Evolutionary conservation across 2,113 vertebrate species (phyloP).

Genomic region (Hemicordylus capensis): DNA sequence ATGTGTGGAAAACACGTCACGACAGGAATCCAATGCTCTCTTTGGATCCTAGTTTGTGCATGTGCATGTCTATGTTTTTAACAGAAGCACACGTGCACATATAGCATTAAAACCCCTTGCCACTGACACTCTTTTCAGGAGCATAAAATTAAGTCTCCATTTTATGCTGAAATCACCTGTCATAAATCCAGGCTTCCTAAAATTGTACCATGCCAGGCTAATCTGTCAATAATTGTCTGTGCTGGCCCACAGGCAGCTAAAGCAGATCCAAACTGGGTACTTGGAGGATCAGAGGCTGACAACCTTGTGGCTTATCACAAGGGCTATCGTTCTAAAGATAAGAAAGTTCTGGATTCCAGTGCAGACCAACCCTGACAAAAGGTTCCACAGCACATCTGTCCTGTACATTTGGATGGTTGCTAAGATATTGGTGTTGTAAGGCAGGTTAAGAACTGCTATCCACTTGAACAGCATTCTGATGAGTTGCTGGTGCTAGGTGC

Average conservation of each 20-base stretch:
- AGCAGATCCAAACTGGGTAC: not conserved
- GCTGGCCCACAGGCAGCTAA: conserved; percentile 9
- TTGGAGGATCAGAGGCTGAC: not conserved
- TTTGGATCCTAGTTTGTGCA: conserved; percentile 19
- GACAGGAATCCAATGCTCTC: not conserved
- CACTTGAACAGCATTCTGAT: not conserved
- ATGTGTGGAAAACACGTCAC: not conserved
- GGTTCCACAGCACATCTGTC: not conserved
- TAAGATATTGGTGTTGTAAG: conserved; percentile 6
- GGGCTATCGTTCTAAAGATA: not conserved
- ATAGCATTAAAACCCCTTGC: conserved; percentile 38
- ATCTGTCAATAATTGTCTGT: conserved; percentile 66
- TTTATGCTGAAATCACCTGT: conserved; percentile 15
- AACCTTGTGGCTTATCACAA: not conserved
- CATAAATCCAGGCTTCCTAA: conserved; percentile 18
- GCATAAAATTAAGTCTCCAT: conserved; percentile 27
- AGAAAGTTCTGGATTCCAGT: not conserved
- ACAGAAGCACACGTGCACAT: conserved; percentile 5
- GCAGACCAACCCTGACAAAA: not conserved
- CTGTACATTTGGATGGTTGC: not conserved
- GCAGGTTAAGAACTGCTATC: not conserved
- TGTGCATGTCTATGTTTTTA: conserved; percentile 41
- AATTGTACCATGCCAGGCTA: not conserved
- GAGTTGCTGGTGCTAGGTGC: not conserved
- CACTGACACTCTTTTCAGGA: conserved; percentile 49